Percentiles rank a stretch among this genome's conserved stretches.
Evolutionary conservation across 2,113 vertebrate species (phyloP).

Genomic region (Pterophyllum scalare): DNA sequence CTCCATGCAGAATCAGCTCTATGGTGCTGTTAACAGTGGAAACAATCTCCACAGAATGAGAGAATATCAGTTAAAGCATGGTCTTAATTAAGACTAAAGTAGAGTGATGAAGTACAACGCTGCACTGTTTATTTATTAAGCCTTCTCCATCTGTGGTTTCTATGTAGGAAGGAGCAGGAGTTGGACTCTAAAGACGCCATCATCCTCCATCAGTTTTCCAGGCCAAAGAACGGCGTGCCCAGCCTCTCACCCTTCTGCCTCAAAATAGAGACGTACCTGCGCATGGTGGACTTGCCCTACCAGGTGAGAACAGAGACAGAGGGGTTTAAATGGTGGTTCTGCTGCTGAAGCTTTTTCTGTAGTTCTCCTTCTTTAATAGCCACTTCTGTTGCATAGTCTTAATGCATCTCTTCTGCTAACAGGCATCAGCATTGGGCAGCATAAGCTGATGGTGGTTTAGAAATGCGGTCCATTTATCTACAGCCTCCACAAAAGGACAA

Average conservation of each 20-base stretch:
- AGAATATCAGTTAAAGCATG: background rate
- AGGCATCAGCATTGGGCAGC: background rate
- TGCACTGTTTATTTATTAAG: background rate
- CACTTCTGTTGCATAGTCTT: background rate
- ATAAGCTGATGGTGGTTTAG: background rate
- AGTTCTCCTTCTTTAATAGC: background rate
- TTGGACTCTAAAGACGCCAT: conserved; percentile 97
- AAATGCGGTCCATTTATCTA: background rate
- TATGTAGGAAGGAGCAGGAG: conserved; percentile 92
- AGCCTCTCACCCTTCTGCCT: conserved; percentile 97
- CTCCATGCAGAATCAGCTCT: background rate
- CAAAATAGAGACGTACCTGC: conserved; percentile 97
- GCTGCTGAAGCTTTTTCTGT: background rate
- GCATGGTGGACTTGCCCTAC: conserved; percentile 97
- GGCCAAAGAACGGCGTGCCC: conserved; percentile 92
- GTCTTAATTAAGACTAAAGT: background rate
- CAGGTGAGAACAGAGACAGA: conserved; percentile 83
- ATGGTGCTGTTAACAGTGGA: background rate
- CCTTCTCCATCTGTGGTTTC: conserved; percentile 6
- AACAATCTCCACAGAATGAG: background rate
- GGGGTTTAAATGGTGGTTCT: background rate
- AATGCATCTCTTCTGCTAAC: background rate
- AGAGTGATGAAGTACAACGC: background rate
- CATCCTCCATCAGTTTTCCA: conserved; percentile 98
- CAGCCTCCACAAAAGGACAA: background rate